These are phyloP conservation scores for Plotosus lineatus DNA, from an alignment of 2,113 vertebrate genomes.

Conservation along the genomic window DNA sequence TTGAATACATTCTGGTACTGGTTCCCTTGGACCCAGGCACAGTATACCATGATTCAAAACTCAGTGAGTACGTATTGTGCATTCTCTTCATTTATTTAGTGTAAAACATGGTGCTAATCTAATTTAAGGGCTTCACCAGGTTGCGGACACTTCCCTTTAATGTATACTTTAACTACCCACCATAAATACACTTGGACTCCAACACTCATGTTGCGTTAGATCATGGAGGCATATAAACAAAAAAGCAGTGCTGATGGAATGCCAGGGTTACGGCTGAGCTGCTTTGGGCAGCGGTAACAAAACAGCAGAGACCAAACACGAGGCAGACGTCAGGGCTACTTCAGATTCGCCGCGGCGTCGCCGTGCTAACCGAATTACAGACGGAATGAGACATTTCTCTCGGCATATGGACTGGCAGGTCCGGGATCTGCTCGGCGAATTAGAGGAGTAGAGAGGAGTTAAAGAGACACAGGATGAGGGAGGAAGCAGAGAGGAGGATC, in stretches of 20 bases:
- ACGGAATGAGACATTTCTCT: conserved; percentile 26
- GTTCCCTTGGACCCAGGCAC: too few relatives aligned
- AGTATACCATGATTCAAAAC: too few relatives aligned
- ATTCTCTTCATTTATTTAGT: too few relatives aligned
- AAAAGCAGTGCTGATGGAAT: background rate
- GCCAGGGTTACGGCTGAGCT: conserved; percentile 8
- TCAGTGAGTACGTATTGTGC: too few relatives aligned
- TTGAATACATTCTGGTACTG: too few relatives aligned
- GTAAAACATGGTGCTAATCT: too few relatives aligned
- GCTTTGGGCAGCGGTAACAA: conserved; percentile 14
- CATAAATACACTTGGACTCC: conserved; percentile 41
- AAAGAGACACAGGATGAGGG: conserved; percentile 4
- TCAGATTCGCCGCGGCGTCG: background rate
- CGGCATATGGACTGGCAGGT: conserved; percentile 31
- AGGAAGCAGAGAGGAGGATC: background rate
- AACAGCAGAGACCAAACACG: conserved; percentile 12
- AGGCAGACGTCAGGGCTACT: conserved; percentile 5
- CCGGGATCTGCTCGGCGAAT: conserved; percentile 27
- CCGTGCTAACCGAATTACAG: conserved; percentile 28
- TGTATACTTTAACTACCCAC: background rate
- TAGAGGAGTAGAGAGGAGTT: conserved; percentile 4
- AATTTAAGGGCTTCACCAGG: too few relatives aligned
- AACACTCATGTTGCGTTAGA: conserved; percentile 57
- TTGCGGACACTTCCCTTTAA: background rate
- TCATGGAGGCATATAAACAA: conserved; percentile 48